Evolutionary conservation across 2,113 vertebrate species (phyloP), one percentile per base, ranked within the genome.

Genomic region (Rhinolophus sinicus): DNA sequence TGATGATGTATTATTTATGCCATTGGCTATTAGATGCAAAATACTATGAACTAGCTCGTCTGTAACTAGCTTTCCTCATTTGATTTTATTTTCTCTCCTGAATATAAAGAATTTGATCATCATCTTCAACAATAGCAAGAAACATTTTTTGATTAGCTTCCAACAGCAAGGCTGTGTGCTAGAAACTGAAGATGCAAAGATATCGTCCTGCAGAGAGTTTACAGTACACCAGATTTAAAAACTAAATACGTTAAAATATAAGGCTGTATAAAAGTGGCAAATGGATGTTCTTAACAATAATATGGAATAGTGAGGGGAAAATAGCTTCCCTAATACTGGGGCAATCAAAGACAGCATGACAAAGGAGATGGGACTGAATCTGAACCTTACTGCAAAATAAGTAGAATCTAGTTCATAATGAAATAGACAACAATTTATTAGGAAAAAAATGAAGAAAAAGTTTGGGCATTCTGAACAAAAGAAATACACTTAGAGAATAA

Each of bases 1-100:
- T 91, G 56, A 90, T 91, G 88, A 76, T 90, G 85, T 88, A 97
- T 89, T 86, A 65, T 67, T 90, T 93, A 76, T 89, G 82, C 86
- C 70, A 75, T 62, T 88, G 54, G 64, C 82, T 86, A 73, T 78
- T 95, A 94, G 52, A 92, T 67, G 28, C 38, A 89, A 89, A 94
- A 80, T n/a, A 80, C 26, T 83, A 30, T 67, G 38, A 93, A 87
- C 5, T 52, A 92, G 13, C 28, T 94, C 33, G 33, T 64, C 76
- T 47, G 19, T 70, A 65, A 73, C 60, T 58, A 86, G n/a, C 8
- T 75, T 91, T 60, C 18, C 19, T 95, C n/a, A 38, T 85, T 94
- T 77, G 16, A 75, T 90, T 58, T 90, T 88, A 35, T 78, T 84
- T 94, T 86, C 28, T 90, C 18, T 94, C 40, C 40, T 70, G 15